These are phyloP conservation scores for Drosophila suboccidentalis DNA, from an alignment of 2,888 invertebrate genomes.

Conservation along the genomic window DNA sequence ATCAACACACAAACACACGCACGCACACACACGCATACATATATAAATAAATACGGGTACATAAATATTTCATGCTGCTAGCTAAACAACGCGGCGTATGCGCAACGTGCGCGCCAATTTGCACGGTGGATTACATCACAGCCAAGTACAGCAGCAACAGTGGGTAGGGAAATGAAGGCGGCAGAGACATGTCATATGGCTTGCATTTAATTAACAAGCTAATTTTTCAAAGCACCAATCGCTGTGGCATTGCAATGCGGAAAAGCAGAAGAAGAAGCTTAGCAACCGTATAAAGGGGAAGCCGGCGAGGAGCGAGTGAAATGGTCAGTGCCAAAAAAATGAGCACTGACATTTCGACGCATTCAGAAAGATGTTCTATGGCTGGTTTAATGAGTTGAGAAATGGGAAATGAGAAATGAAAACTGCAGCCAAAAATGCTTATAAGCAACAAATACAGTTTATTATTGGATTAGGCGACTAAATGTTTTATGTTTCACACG, in stretches of 20 bases:
- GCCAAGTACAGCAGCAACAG: constrained; percentile 8
- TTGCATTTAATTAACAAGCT: constrained; percentile 82
- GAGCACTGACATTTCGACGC: constrained; percentile 46
- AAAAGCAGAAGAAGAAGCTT: constrained; percentile 31
- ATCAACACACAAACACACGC: constrained; percentile 17
- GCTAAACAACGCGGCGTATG: constrained; percentile 65
- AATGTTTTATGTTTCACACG: constrained; percentile 16
- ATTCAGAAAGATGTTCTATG: constrained; percentile 43
- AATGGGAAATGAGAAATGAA: constrained; percentile 37
- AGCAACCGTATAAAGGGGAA: neutral
- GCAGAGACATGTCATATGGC: constrained; percentile 69
- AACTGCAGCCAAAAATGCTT: constrained; percentile 48
- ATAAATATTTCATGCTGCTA: constrained; percentile 49
- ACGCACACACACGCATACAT: constrained; percentile 12
- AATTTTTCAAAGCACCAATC: constrained; percentile 79
- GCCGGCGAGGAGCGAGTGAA: neutral
- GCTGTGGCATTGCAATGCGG: constrained; percentile 49
- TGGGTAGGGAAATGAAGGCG: constrained; percentile 1
- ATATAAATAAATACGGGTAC: constrained; percentile 21
- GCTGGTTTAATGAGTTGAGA: constrained; percentile 59
- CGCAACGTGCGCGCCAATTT: constrained; percentile 75
- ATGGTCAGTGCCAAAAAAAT: constrained; percentile 35
- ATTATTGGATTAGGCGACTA: constrained; percentile 32
- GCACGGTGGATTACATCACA: constrained; percentile 72
- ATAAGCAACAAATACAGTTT: constrained; percentile 35